A percentile compares a stretch with the other conserved stretches of the same genome.
Conservation (phyloP, 2,888 invertebrate genomes). For the Drosophila cracens region DNA sequence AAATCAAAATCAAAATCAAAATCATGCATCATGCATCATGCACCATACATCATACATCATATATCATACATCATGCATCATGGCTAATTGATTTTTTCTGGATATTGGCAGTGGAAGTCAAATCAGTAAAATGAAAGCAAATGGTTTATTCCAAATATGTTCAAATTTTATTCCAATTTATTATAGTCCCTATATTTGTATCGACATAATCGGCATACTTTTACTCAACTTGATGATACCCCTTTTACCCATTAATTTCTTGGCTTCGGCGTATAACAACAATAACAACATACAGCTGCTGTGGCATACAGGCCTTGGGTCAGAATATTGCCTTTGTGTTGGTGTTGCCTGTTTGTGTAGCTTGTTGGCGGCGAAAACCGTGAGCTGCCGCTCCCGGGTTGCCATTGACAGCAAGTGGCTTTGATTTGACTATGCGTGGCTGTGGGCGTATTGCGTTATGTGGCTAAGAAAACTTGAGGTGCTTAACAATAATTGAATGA, state of each 20-base stretch:
- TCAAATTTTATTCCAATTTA: background rate
- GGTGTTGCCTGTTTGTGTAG: conserved; percentile 18
- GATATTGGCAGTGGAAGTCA: background rate
- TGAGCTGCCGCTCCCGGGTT: conserved; percentile 1
- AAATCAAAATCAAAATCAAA: too few species aligned
- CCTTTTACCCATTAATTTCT: background rate
- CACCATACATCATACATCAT: background rate
- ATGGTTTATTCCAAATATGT: background rate
- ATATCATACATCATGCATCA: background rate
- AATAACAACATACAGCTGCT: conserved; percentile 25
- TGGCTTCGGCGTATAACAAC: background rate
- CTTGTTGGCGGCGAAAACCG: conserved; percentile 11
- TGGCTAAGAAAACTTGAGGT: conserved; percentile 76
- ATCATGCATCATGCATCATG: too few species aligned
- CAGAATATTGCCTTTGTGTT: conserved; percentile 14
- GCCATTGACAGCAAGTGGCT: conserved; percentile 55
- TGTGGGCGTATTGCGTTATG: conserved; percentile 61
- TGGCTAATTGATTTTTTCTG: background rate
- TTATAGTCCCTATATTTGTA: background rate
- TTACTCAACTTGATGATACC: background rate
- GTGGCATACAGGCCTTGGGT: conserved; percentile 11
- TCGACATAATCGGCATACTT: background rate
- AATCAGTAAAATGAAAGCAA: background rate
- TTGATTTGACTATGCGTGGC: conserved; percentile 43
- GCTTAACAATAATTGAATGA: conserved; percentile 79